Percentiles rank a stretch among this genome's conserved stretches.
phyloP scores from a whole-genome alignment of 2,113 vertebrate genomes.

The Lasiurus borealis region DNA sequence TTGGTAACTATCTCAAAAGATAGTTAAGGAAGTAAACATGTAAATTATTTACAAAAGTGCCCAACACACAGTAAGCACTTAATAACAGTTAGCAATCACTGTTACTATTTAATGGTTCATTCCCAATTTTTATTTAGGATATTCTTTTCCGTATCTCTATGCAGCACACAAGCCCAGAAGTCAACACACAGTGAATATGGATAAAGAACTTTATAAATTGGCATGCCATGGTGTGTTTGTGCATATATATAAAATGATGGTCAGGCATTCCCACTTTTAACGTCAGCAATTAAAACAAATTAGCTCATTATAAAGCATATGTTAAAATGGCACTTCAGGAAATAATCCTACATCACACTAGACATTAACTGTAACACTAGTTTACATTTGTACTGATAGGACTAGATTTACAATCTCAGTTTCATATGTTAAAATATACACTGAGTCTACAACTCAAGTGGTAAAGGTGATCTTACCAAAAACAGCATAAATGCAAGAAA shows the following conservation, averaged over 20 bases:
- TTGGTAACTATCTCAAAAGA: neutral
- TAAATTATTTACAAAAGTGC: neutral
- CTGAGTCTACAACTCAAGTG: neutral
- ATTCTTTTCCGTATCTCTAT: neutral
- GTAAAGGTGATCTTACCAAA: neutral
- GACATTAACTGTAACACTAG: neutral
- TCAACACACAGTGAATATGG: neutral
- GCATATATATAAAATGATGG: neutral
- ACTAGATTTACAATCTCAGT: neutral
- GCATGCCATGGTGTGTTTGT: neutral
- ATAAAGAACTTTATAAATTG: neutral
- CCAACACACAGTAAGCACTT: neutral
- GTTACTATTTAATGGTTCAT: neutral
- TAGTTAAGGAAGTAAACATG: neutral
- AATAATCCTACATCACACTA: neutral
- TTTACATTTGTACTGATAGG: neutral
- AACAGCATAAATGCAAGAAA: neutral
- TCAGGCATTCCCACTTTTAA: neutral
- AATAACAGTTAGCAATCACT: neutral
- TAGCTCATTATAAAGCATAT: constrained; percentile 10
- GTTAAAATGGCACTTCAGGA: neutral
- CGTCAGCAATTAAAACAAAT: neutral
- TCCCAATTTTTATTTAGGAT: neutral
- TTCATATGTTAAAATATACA: neutral
- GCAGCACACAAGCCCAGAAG: neutral